Conservation (phyloP, 2,113 vertebrate genomes). For the Alaudala cheleensis region DNA sequence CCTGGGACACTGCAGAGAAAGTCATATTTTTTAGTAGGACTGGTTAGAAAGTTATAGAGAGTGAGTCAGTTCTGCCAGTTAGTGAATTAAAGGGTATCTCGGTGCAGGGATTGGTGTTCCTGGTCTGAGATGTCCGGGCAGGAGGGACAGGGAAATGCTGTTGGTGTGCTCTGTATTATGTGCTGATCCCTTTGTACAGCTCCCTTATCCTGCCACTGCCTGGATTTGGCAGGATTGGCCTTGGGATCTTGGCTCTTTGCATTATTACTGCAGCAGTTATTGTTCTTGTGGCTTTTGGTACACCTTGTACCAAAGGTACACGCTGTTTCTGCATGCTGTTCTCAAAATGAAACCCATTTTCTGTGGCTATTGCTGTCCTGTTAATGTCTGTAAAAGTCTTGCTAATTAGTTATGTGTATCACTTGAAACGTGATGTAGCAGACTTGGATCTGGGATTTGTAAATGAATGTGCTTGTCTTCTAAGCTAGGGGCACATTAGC, state of each 20-base stretch:
- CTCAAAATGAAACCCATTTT: not conserved
- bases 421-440: not conserved
- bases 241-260: not conserved
- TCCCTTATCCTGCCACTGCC: not conserved
- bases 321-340: not conserved
- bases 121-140: not conserved
- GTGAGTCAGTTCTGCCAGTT: not conserved
- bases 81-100: not conserved
- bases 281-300: not conserved
- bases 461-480: not conserved
- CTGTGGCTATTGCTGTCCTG: not conserved
- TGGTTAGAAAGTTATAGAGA: not conserved
- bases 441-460: not conserved
- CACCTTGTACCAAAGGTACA: not conserved
- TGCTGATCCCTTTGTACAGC: not conserved
- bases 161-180: not conserved
- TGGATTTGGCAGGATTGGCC: not conserved
- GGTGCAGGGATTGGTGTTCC: not conserved
- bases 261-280: not conserved
- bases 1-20: rapidly evolving
- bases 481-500: not conserved
- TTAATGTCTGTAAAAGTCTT: not conserved
- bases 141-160: not conserved
- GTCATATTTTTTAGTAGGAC: rapidly evolving
- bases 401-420: not conserved